Conservation (phyloP, 2,113 vertebrate species). For the Hemichromis elongatus region DNA sequence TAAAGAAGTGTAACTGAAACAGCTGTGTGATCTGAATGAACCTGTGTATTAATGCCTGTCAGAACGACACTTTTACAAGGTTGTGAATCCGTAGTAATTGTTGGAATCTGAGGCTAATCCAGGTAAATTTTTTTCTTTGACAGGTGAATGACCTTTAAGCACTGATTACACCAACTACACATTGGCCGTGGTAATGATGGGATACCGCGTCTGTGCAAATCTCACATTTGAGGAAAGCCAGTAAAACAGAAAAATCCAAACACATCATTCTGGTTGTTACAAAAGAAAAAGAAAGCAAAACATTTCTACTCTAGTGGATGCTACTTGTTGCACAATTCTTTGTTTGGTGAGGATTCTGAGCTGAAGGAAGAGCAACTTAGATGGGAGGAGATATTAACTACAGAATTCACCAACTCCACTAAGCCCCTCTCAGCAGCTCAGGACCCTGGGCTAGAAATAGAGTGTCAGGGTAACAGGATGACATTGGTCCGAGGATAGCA, state of each 20-base stretch:
- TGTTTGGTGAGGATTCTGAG: background rate
- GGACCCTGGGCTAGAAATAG: slow-evolving; percentile 65
- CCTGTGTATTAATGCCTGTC: background rate
- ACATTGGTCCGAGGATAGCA: slow-evolving; percentile 51
- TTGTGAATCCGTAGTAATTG: background rate
- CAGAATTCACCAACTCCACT: slow-evolving; percentile 61
- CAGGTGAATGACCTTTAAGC: slow-evolving; percentile 35
- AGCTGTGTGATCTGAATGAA: background rate
- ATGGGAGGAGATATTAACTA: slow-evolving; percentile 65
- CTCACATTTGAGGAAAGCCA: slow-evolving; percentile 22
- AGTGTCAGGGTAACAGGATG: slow-evolving; percentile 53
- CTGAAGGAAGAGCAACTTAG: slow-evolving; percentile 26
- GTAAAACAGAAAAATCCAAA: background rate
- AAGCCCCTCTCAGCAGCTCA: slow-evolving; percentile 72
- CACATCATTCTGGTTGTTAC: background rate
- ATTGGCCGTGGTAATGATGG: background rate
- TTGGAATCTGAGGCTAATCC: slow-evolving; percentile 21
- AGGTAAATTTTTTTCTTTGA: background rate
- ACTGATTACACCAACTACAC: slow-evolving; percentile 50
- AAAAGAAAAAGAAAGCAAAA: background rate
- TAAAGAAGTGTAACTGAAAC: background rate
- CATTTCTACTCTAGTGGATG: background rate
- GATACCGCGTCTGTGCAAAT: slow-evolving; percentile 34
- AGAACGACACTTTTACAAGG: background rate
- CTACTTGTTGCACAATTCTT: background rate